A percentile compares a stretch with the other conserved stretches of the same genome.
These are phyloP conservation scores for Excalfactoria chinensis DNA, from an alignment of 2,113 vertebrate genomes.

Conservation along the genomic window DNA sequence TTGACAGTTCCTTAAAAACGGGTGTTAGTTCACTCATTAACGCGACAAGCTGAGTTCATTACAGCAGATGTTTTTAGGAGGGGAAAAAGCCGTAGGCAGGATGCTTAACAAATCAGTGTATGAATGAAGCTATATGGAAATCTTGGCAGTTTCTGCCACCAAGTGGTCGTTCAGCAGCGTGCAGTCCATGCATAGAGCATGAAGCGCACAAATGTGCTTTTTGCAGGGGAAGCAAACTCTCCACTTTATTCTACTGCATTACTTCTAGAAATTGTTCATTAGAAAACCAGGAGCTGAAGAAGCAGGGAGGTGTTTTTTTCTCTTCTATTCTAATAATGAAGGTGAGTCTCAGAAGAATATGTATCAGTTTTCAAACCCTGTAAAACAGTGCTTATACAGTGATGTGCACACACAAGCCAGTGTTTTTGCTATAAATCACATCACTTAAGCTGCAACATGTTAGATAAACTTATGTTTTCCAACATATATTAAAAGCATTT, in stretches of 20 bases:
- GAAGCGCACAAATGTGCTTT: background rate
- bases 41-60: background rate
- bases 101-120: background rate
- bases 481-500: background rate
- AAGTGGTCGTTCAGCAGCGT: conserved; percentile 44
- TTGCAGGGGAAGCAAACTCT: fast-evolving
- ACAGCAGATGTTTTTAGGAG: background rate
- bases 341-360: background rate
- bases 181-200: background rate
- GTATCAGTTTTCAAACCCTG: background rate
- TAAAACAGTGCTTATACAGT: background rate
- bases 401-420: background rate
- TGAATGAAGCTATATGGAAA: background rate
- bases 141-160: conserved; percentile 66
- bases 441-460: background rate
- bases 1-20: background rate
- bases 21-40: background rate
- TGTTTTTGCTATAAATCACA: background rate
- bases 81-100: background rate
- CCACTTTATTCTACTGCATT: background rate
- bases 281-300: background rate
- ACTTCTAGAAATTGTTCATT: background rate
- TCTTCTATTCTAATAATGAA: background rate
- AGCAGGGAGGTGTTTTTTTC: background rate
- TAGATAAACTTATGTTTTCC: background rate